phyloP scores from a whole-genome alignment of 1,140 invertebrate genomes.

The Ylistrum balloti region DNA sequence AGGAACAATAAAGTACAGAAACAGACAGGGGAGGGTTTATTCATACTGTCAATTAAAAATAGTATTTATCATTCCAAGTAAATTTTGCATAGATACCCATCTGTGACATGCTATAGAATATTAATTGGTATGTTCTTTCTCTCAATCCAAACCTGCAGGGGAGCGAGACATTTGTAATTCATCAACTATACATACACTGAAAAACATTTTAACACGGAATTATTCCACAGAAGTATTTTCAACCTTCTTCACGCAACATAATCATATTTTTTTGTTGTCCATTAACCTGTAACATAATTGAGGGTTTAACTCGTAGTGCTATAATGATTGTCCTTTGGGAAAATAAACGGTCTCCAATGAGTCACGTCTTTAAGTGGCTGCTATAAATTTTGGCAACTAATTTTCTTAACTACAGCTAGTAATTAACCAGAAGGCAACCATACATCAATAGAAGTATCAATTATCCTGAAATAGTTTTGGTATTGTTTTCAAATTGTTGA shows the following conservation, averaged over 20 bases:
- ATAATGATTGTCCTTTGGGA: constrained; percentile 7
- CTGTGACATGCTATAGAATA: no score
- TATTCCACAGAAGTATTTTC: background rate
- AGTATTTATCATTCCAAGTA: no score
- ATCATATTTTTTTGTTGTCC: constrained; percentile 5
- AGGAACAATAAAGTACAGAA: no score
- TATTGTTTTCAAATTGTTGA: constrained; percentile 36
- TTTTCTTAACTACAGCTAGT: constrained; percentile 20
- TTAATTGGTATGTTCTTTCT: no score
- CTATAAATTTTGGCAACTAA: constrained; percentile 28
- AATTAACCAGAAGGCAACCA: background rate
- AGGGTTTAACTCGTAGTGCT: background rate
- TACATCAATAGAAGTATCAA: background rate
- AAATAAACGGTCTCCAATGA: constrained; percentile 23
- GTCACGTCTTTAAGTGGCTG: background rate
- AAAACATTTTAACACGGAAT: background rate
- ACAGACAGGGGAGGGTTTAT: no score
- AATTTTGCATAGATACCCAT: no score
- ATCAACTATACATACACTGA: background rate
- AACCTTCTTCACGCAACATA: background rate
- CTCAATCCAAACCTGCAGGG: no score
- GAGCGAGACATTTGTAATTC: no score
- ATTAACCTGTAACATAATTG: background rate
- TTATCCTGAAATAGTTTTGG: background rate
- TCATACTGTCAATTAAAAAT: no score